A percentile compares a stretch with the other conserved stretches of the same genome.
These are phyloP conservation scores for Corythoichthys haematopterus DNA, from an alignment of 2,113 vertebrate genomes.

Conservation along the genomic window DNA sequence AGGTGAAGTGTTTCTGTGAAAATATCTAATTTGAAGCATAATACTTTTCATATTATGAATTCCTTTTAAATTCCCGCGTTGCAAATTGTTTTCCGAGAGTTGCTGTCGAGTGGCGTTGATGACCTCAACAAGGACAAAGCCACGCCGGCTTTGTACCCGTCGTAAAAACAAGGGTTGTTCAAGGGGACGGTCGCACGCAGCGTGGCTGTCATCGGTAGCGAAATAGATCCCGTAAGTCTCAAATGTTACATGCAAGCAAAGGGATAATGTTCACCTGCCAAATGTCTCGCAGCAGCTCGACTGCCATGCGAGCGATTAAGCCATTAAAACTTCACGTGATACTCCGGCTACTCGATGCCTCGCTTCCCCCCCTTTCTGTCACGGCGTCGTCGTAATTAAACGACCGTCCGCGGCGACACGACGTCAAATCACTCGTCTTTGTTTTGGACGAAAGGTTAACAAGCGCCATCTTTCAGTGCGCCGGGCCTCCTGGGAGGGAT, in stretches of 20 bases:
- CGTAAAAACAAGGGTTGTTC: constrained; percentile 28
- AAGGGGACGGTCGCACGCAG: constrained; percentile 28
- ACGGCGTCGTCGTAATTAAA: constrained; percentile 18
- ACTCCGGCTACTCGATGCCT: constrained; percentile 28
- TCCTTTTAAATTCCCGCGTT: background rate
- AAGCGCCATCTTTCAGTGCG: constrained; percentile 40
- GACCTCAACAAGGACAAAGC: constrained; percentile 48
- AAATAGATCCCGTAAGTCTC: constrained; percentile 53
- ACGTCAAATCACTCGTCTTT: constrained; percentile 40
- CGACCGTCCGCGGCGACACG: constrained; percentile 9
- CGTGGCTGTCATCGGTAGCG: constrained; percentile 50
- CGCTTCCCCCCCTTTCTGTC: background rate
- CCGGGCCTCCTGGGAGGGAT: constrained; percentile 44
- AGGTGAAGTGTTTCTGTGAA: background rate
- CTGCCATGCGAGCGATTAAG: constrained; percentile 51
- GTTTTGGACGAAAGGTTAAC: constrained; percentile 48
- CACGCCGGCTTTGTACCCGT: background rate
- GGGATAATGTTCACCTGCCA: constrained; percentile 49
- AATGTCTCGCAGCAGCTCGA: constrained; percentile 47
- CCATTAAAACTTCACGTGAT: constrained; percentile 47
- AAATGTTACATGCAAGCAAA: constrained; percentile 47
- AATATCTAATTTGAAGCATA: background rate
- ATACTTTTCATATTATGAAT: background rate
- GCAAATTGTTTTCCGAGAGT: background rate
- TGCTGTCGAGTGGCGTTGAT: constrained; percentile 38